Conservation (phyloP, 64 coral and sea anemone genomes). For the Cladopsammia gracilis region DNA sequence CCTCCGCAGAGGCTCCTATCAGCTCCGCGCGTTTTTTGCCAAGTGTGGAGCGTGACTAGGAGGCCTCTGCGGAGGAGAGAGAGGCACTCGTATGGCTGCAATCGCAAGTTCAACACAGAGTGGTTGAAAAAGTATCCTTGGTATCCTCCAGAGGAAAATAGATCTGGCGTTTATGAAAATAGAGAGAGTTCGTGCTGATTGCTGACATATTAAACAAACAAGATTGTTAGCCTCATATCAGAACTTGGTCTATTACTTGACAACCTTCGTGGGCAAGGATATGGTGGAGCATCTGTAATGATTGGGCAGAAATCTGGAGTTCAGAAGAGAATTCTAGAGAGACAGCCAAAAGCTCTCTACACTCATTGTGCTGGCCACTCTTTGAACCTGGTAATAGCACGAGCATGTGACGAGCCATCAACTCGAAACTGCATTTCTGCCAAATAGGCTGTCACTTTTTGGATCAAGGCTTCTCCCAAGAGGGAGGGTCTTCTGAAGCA, state of each 20-base stretch:
- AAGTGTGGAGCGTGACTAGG: too few relatives aligned
- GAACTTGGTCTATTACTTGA: not conserved
- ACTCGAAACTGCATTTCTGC: too few relatives aligned
- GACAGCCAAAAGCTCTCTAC: constrained; percentile 33
- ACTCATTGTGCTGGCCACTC: constrained; percentile 51
- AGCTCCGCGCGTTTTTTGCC: too few relatives aligned
- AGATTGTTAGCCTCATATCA: constrained; percentile 7
- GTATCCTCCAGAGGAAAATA: too few relatives aligned
- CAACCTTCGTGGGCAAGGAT: constrained; percentile 25
- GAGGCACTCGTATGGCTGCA: too few relatives aligned
- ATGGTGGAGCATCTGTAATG: constrained; percentile 46
- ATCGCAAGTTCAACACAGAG: too few relatives aligned
- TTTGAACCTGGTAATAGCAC: constrained; percentile 51
- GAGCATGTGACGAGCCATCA: constrained; percentile 8
- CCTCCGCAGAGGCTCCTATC: too few relatives aligned
- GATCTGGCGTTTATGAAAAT: constrained; percentile 44
- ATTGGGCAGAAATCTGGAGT: constrained; percentile 35
- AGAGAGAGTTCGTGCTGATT: constrained; percentile 2
- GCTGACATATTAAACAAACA: constrained; percentile 47
- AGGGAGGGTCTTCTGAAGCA: too few relatives aligned
- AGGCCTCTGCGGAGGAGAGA: too few relatives aligned
- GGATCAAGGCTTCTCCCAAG: too few relatives aligned
- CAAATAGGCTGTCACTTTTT: too few relatives aligned
- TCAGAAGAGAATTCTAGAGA: constrained; percentile 1
- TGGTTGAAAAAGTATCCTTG: too few relatives aligned